phyloP scores from a whole-genome alignment of 2,888 invertebrate genomes.

The Baronia brevicornis region DNA sequence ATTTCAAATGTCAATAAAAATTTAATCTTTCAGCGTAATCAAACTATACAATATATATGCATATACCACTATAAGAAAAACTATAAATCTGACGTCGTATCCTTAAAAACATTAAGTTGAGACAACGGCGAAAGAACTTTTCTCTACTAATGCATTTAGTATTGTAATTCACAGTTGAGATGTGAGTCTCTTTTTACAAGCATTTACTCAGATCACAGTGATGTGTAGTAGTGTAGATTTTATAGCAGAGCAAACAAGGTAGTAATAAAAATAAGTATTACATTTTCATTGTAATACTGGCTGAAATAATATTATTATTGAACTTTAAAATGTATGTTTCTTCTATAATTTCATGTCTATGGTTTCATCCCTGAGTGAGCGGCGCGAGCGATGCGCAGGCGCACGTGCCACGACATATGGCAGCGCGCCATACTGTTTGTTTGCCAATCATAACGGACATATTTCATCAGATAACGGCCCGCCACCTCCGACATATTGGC shows the following conservation, averaged over 20 bases:
- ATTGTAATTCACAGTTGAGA: background rate
- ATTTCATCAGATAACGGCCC: constrained; percentile 74
- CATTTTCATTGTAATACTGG: background rate
- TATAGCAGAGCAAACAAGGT: background rate
- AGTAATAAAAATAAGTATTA: background rate
- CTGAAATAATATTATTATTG: background rate
- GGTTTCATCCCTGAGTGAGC: constrained; percentile 70
- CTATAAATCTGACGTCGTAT: no score
- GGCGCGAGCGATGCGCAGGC: constrained; percentile 60
- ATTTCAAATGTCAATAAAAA: no score
- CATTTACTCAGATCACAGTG: no score
- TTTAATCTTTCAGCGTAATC: no score
- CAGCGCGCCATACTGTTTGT: constrained; percentile 72
- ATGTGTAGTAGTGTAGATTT: no score
- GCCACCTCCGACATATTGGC: constrained; percentile 59
- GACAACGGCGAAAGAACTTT: no score
- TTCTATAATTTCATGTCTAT: constrained; percentile 30
- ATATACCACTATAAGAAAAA: no score
- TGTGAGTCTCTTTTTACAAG: background rate
- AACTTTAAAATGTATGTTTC: background rate
- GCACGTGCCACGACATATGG: constrained; percentile 75
- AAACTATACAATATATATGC: no score
- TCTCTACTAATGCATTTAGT: no score
- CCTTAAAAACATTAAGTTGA: no score
- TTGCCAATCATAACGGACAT: constrained; percentile 76